A percentile compares a stretch with the other conserved stretches of the same genome.
Evolutionary conservation across 2,113 vertebrate species (phyloP).

Genomic region (Rhynchopsitta pachyrhyncha): DNA sequence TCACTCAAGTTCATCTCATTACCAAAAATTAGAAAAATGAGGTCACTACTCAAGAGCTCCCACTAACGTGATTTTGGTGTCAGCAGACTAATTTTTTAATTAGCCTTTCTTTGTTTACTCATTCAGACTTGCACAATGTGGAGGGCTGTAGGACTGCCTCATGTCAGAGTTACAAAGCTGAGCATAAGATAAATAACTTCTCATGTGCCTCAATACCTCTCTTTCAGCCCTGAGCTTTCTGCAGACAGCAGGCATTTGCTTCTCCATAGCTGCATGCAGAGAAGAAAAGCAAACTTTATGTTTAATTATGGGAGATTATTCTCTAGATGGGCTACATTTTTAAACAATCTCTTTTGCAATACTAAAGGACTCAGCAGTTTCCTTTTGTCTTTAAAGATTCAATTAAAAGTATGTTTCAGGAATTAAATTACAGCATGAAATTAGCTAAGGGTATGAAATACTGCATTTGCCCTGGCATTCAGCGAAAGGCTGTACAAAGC

Average conservation of each 20-base stretch:
- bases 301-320: constrained; percentile 48
- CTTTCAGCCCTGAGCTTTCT: neutral
- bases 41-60: neutral
- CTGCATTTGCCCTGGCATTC: constrained; percentile 67
- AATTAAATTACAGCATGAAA: constrained; percentile 80
- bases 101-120: neutral
- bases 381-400: constrained; percentile 68
- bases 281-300: constrained; percentile 15
- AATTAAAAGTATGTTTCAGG: constrained; percentile 71
- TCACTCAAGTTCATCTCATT: neutral
- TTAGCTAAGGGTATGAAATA: constrained; percentile 78
- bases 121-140: neutral
- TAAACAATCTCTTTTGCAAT: constrained; percentile 18
- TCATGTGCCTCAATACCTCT: neutral
- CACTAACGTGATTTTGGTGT: neutral
- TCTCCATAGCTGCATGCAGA: neutral
- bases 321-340: constrained; percentile 47
- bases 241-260: neutral
- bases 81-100: neutral
- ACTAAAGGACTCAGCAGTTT: constrained; percentile 60
- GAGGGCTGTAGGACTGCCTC: neutral
- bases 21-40: constrained; percentile 1
- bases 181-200: neutral
- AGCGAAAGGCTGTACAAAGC: constrained; percentile 69
- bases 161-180: neutral